These are phyloP conservation scores for Astyanax mexicanus DNA, from an alignment of 2,797 vertebrate species.

Conservation along the genomic window DNA sequence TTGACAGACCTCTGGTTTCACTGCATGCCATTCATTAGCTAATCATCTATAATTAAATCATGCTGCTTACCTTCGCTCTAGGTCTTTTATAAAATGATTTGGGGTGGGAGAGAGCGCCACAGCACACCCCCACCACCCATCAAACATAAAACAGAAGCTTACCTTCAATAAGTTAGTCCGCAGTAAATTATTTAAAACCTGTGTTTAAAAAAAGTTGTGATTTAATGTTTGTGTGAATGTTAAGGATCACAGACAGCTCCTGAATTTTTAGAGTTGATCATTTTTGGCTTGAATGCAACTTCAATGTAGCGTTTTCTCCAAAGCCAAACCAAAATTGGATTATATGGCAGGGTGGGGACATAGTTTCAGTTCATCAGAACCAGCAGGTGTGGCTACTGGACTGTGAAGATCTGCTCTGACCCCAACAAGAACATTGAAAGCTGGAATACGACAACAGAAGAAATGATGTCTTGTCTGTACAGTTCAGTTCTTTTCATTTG, in stretches of 20 bases:
- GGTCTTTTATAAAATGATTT: not conserved
- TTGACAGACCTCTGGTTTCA: conserved; percentile 19
- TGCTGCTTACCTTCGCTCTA: not conserved
- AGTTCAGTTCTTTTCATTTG: conserved; percentile 2
- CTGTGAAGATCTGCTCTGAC: not conserved
- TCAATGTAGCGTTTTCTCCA: not conserved
- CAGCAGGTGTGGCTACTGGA: not conserved
- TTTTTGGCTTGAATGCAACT: not conserved
- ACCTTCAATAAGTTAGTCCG: not conserved
- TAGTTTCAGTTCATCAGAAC: not conserved
- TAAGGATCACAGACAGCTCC: not conserved
- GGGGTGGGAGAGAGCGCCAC: not conserved
- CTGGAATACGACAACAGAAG: not conserved
- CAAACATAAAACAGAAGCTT: too few relatives aligned
- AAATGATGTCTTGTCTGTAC: conserved; percentile 2
- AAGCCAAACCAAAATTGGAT: conserved; percentile 16
- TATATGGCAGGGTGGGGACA: conserved; percentile 26
- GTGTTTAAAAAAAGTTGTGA: not conserved
- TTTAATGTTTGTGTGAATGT: not conserved
- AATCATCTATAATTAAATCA: conserved; percentile 24
- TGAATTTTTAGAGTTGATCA: not conserved
- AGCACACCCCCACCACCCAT: too few relatives aligned
- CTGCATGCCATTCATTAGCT: conserved; percentile 36
- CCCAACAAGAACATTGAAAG: not conserved
- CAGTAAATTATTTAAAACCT: not conserved